Evolutionary conservation across 2,797 vertebrate species (phyloP).

Genomic region (Lerista edwardsae): DNA sequence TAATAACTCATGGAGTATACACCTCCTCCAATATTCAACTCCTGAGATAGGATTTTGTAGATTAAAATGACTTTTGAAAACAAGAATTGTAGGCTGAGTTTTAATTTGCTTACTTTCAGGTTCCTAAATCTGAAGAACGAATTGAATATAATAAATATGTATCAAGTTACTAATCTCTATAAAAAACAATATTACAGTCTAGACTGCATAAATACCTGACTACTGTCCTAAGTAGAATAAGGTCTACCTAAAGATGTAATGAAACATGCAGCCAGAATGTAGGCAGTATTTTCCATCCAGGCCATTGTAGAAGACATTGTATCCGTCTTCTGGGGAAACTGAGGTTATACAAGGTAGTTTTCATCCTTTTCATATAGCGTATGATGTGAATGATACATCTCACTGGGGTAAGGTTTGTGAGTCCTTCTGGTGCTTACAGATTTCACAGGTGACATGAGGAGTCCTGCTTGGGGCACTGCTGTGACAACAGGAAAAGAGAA

Average conservation of each 20-base stretch:
- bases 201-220: neutral
- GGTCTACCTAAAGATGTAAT: neutral
- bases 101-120: neutral
- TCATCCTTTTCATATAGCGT: neutral
- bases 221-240: neutral
- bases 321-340: neutral
- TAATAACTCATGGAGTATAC: constrained; percentile 22
- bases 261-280: neutral
- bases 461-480: neutral
- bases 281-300: neutral
- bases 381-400: neutral
- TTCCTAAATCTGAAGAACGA: neutral
- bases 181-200: neutral
- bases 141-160: neutral
- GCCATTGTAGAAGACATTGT: neutral
- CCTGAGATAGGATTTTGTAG: constrained; percentile 1
- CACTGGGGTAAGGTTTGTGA: neutral
- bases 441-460: neutral
- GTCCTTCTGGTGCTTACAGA: neutral
- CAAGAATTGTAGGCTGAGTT: neutral
- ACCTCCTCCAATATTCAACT: fast-evolving
- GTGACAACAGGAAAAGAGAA: neutral
- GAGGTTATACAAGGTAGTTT: neutral
- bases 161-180: neutral
- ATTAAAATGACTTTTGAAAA: neutral